Conservation (phyloP, 2,888 invertebrate genomes). For the Mesorhabditis sp. region DNA sequence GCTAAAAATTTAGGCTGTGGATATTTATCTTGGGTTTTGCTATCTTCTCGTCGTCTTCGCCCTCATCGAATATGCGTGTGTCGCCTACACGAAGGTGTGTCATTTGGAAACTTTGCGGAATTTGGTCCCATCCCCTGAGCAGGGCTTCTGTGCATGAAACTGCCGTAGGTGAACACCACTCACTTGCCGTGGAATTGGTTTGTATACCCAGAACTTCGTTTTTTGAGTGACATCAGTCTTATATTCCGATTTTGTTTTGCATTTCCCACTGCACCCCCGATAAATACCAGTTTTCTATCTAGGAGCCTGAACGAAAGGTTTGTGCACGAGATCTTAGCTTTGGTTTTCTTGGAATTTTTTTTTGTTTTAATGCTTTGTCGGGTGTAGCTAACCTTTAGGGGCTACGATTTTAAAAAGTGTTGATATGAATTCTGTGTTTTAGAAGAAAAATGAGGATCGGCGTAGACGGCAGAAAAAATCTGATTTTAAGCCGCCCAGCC, state of each 20-base stretch:
- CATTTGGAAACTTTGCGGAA: no score
- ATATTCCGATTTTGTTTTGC: no score
- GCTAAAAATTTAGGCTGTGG: slow-evolving; percentile 30
- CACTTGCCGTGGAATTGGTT: no score
- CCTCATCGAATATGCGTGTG: slow-evolving; percentile 45
- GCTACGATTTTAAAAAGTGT: no score
- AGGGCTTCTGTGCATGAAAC: no score
- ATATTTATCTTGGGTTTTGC: slow-evolving; percentile 47
- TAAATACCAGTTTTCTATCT: neutral
- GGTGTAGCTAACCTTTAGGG: no score
- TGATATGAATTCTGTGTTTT: neutral
- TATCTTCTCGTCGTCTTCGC: slow-evolving; percentile 46
- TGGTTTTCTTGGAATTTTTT: neutral
- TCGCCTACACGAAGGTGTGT: slow-evolving; percentile 43
- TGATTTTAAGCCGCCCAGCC: slow-evolving; percentile 34
- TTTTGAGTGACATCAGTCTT: no score
- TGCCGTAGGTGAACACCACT: no score
- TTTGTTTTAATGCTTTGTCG: neutral
- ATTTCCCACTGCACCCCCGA: no score
- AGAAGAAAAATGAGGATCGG: slow-evolving; percentile 44
- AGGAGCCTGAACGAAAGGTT: slow-evolving; percentile 1
- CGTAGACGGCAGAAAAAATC: slow-evolving; percentile 26
- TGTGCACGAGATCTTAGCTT: neutral
- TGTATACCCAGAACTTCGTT: no score
- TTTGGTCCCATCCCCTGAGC: no score